Conservation (phyloP, 2,888 invertebrate species). For the Julus scanicus region DNA sequence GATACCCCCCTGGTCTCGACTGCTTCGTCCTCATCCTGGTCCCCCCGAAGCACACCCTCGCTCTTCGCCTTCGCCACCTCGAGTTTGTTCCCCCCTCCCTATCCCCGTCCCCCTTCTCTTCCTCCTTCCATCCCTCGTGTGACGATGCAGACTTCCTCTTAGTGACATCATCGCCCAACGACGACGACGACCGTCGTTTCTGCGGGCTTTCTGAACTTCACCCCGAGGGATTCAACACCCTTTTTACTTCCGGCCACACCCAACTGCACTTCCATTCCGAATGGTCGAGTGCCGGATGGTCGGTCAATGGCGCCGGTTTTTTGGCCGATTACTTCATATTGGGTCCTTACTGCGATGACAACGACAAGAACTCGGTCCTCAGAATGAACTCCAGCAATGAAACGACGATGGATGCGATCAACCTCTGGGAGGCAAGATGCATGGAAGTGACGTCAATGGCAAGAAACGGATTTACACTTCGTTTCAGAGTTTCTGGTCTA, state of each 20-base stretch:
- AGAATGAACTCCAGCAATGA: background rate
- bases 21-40: slow-evolving; percentile 50
- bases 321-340: background rate
- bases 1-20: slow-evolving; percentile 55
- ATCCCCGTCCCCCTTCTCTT: background rate
- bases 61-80: background rate
- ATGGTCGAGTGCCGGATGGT: slow-evolving; percentile 49
- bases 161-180: background rate
- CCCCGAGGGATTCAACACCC: background rate
- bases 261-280: slow-evolving; percentile 50
- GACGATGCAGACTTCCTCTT: slow-evolving; percentile 33
- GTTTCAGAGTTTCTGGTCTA: background rate
- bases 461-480: background rate
- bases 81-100: background rate
- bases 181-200: background rate
- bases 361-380: background rate
- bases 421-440: background rate
- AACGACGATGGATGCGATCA: background rate
- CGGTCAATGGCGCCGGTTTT: slow-evolving; percentile 3
- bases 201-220: slow-evolving; percentile 20
- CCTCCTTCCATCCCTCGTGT: background rate
- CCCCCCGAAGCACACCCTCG: background rate
- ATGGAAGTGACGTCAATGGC: background rate
- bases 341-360: background rate
- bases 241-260: background rate